Conservation (phyloP, 2,113 vertebrate genomes). For the Columbina picui region DNA sequence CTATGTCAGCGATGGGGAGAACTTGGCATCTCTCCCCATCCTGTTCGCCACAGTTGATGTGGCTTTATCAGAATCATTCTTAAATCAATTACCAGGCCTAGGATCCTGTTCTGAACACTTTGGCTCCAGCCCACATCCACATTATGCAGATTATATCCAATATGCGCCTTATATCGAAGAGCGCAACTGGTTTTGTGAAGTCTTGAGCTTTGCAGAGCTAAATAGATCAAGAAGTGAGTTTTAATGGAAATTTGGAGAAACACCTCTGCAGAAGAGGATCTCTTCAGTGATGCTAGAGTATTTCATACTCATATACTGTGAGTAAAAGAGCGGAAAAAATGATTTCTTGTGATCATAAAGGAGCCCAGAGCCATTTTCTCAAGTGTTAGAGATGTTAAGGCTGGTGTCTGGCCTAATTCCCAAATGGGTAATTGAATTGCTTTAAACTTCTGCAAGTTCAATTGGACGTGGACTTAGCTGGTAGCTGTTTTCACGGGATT, state of each 20-base stretch:
- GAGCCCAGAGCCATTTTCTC: conserved; percentile 53
- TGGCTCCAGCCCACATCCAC: conserved; percentile 30
- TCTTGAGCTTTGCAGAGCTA: background rate
- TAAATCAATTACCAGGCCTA: conserved; percentile 42
- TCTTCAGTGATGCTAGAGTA: background rate
- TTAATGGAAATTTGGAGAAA: conserved; percentile 16
- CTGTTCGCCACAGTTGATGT: background rate
- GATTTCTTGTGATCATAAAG: conserved; percentile 25
- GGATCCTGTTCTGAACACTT: conserved; percentile 45
- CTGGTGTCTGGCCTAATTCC: conserved; percentile 59
- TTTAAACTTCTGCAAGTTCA: conserved; percentile 52
- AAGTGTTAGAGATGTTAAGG: conserved; percentile 45
- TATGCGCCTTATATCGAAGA: background rate
- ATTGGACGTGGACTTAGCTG: conserved; percentile 17
- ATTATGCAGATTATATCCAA: conserved; percentile 28
- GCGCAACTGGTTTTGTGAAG: background rate
- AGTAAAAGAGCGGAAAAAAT: conserved; percentile 17
- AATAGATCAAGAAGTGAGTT: conserved; percentile 21
- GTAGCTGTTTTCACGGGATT: conserved; percentile 21
- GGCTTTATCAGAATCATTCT: conserved; percentile 11
- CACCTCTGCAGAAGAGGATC: conserved; percentile 1
- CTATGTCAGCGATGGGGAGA: background rate
- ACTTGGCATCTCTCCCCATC: background rate
- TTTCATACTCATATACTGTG: background rate
- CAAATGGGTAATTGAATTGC: conserved; percentile 59